A percentile compares a stretch with the other conserved stretches of the same genome.
phyloP scores from a whole-genome alignment of 1,140 invertebrate species.

The Trigoniulus corallinus region DNA sequence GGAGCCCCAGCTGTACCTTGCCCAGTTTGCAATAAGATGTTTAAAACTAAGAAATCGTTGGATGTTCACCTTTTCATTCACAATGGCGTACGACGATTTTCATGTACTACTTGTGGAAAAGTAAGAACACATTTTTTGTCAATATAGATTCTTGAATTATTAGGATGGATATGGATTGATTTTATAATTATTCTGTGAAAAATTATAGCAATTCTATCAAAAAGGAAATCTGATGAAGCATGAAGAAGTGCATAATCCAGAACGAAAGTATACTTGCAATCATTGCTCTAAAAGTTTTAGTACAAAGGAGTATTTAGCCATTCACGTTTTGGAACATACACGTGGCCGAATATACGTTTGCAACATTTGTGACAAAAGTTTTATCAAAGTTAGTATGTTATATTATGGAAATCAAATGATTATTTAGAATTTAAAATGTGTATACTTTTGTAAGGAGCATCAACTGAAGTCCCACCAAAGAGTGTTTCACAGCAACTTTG shows the following conservation, averaged over 20 bases:
- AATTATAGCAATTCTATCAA: constrained; percentile 23
- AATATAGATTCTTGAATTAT: neutral
- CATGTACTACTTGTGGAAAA: constrained; percentile 32
- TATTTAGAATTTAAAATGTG: neutral
- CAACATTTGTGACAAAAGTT: constrained; percentile 26
- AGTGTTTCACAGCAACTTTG: constrained; percentile 27
- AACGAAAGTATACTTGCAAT: constrained; percentile 21
- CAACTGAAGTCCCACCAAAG: constrained; percentile 28
- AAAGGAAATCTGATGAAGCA: constrained; percentile 30
- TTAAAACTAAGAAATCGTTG: constrained; percentile 33
- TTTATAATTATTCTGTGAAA: neutral
- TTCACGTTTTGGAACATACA: constrained; percentile 26
- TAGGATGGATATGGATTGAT: too few species aligned
- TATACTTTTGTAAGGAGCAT: constrained; percentile 13
- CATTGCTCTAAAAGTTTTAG: constrained; percentile 24
- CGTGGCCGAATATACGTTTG: constrained; percentile 15
- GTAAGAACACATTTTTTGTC: constrained; percentile 8
- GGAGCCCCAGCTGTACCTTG: constrained; percentile 26
- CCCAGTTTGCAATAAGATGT: constrained; percentile 26
- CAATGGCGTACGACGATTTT: constrained; percentile 21
- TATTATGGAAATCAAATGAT: too few species aligned
- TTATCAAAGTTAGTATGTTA: constrained; percentile 20
- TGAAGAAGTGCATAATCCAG: constrained; percentile 23
- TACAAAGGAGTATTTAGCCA: constrained; percentile 28
- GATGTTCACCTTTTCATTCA: constrained; percentile 27